A percentile compares a stretch with the other conserved stretches of the same genome.
phyloP scores from a whole-genome alignment of 2,797 vertebrate genomes.

The Acanthurus leucopareius region DNA sequence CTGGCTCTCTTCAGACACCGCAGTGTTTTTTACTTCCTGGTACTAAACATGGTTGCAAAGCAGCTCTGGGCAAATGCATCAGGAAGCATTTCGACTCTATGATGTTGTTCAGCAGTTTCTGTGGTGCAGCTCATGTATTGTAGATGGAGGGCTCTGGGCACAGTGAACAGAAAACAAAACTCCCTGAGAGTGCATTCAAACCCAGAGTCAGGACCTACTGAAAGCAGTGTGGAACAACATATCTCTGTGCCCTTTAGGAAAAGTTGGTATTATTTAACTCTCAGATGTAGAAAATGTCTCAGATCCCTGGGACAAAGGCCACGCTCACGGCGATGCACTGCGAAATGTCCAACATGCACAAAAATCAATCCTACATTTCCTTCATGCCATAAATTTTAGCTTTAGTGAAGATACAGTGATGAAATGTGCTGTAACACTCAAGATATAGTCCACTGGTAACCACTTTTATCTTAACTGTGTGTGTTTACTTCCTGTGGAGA shows the following conservation, averaged over 20 bases:
- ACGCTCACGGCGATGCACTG: constrained; percentile 33
- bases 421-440: constrained; percentile 39
- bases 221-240: constrained; percentile 20
- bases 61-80: constrained; percentile 45
- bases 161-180: constrained; percentile 59
- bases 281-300: constrained; percentile 37
- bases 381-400: constrained; percentile 17
- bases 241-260: constrained; percentile 17
- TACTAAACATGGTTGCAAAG: constrained; percentile 51
- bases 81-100: constrained; percentile 43
- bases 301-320: constrained; percentile 49
- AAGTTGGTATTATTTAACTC: constrained; percentile 8
- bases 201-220: constrained; percentile 50
- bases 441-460: not conserved
- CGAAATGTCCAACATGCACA: constrained; percentile 28
- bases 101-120: constrained; percentile 32
- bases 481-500: not conserved
- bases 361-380: constrained; percentile 26
- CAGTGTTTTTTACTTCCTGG: constrained; percentile 48
- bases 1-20: constrained; percentile 47
- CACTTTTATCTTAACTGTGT: not conserved
- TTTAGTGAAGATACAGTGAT: constrained; percentile 28
- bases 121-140: constrained; percentile 53
- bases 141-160: constrained; percentile 49
- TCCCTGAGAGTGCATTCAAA: constrained; percentile 74